phyloP scores from a whole-genome alignment of 2,888 invertebrate genomes.

The Halictus quadricinctus region DNA sequence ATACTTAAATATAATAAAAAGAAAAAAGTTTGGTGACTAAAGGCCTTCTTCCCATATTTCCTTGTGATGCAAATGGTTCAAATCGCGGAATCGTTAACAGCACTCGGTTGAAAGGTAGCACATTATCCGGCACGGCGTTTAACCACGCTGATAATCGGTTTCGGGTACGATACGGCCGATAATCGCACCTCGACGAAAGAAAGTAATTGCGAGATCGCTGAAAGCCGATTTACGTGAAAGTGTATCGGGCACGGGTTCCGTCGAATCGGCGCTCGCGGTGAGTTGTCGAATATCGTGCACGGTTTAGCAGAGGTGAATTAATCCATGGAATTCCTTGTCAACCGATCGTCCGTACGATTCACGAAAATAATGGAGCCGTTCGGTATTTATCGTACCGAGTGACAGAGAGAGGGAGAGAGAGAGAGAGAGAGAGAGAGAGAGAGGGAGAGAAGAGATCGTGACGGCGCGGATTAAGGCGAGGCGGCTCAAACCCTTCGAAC shows the following conservation, averaged over 20 bases:
- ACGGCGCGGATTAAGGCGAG: conserved; percentile 72
- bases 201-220: neutral
- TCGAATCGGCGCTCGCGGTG: neutral
- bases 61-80: no score
- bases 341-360: conserved; percentile 5
- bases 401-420: neutral
- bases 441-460: conserved; percentile 52
- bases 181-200: conserved; percentile 15
- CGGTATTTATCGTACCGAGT: conserved; percentile 43
- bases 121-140: neutral
- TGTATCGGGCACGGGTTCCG: neutral
- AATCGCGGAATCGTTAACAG: neutral
- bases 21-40: no score
- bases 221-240: neutral
- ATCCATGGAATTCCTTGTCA: conserved; percentile 7
- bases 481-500: conserved; percentile 61
- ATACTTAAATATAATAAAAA: no score
- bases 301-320: neutral
- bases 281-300: conserved; percentile 19
- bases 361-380: conserved; percentile 47
- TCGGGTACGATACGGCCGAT: neutral
- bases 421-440: no score
- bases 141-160: neutral
- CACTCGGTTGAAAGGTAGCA: neutral
- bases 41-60: no score